A percentile compares a stretch with the other conserved stretches of the same genome.
Conservation (phyloP, 2,888 invertebrate species). For the Clostera curtula region DNA sequence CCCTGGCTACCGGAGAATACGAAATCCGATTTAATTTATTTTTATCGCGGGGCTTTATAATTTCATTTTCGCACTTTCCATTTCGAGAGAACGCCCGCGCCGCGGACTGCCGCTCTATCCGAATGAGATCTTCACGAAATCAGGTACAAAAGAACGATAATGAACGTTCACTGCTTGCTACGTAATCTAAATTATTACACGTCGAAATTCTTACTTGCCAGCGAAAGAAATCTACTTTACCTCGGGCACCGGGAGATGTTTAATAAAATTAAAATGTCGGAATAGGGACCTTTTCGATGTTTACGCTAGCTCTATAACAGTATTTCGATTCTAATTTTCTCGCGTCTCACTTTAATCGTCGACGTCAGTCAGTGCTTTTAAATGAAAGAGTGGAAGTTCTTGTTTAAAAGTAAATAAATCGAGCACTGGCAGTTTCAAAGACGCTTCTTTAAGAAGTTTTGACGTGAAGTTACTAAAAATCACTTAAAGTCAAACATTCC, state of each 20-base stretch:
- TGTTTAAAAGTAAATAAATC: conserved; percentile 24
- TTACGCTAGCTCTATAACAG: conserved; percentile 50
- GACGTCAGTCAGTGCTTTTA: conserved; percentile 25
- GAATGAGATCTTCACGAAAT: conserved; percentile 74
- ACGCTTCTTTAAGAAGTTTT: conserved; percentile 24
- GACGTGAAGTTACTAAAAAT: conserved; percentile 30
- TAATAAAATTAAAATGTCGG: conserved; percentile 71
- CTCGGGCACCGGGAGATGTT: conserved; percentile 61
- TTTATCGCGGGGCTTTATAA: conserved; percentile 74
- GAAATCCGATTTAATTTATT: conserved; percentile 76
- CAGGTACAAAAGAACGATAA: conserved; percentile 75
- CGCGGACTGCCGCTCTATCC: conserved; percentile 70
- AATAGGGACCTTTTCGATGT: conserved; percentile 53
- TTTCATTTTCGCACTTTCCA: conserved; percentile 76
- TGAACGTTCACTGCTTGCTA: conserved; percentile 74
- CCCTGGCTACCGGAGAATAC: conserved; percentile 68
- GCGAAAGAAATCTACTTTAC: conserved; percentile 72
- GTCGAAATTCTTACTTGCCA: conserved; percentile 70
- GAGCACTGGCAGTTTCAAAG: conserved; percentile 24
- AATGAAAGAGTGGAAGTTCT: conserved; percentile 21
- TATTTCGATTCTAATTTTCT: conserved; percentile 58
- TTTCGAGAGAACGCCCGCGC: conserved; percentile 68
- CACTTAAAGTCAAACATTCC: conserved; percentile 22
- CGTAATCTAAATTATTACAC: conserved; percentile 75
- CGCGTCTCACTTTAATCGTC: conserved; percentile 34